Evolutionary conservation across 2,113 vertebrate species (phyloP).

Genomic region (Rhabdomys dilectus): DNA sequence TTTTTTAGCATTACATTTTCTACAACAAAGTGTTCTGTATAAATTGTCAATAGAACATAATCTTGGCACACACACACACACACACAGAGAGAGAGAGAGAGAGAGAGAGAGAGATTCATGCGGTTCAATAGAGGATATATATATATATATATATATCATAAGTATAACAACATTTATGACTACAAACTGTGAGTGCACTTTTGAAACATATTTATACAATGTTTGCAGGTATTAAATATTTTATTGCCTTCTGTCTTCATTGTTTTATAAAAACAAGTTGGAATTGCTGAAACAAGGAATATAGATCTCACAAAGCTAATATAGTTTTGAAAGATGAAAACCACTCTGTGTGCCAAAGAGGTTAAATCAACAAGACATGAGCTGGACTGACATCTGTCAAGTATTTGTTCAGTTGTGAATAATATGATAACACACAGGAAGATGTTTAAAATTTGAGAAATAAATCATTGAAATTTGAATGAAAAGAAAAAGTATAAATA

Average conservation of each 20-base stretch:
- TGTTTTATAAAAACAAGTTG: slow-evolving; percentile 75
- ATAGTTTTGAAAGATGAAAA: slow-evolving; percentile 69
- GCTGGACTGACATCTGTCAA: slow-evolving; percentile 30
- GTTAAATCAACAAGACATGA: slow-evolving; percentile 65
- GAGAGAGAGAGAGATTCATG: background rate
- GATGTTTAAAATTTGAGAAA: slow-evolving; percentile 62
- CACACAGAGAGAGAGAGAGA: background rate
- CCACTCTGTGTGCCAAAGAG: background rate
- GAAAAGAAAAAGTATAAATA: slow-evolving; percentile 42
- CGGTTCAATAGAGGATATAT: background rate
- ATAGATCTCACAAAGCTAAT: slow-evolving; percentile 42
- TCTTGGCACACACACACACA: background rate
- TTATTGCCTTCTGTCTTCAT: slow-evolving; percentile 68
- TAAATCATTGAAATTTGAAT: slow-evolving; percentile 45
- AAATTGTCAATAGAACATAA: background rate
- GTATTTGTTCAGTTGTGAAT: slow-evolving; percentile 54
- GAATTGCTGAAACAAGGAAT: slow-evolving; percentile 64
- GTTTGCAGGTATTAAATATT: slow-evolving; percentile 70
- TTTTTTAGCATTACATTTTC: background rate
- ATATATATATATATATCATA: background rate
- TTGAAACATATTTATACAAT: slow-evolving; percentile 50
- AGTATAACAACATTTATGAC: slow-evolving; percentile 11
- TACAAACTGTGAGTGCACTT: background rate
- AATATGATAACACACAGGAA: slow-evolving; percentile 61
- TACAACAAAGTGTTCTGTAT: background rate